These are phyloP conservation scores for Amiota communis DNA, from an alignment of 2,888 invertebrate genomes.

Conservation along the genomic window DNA sequence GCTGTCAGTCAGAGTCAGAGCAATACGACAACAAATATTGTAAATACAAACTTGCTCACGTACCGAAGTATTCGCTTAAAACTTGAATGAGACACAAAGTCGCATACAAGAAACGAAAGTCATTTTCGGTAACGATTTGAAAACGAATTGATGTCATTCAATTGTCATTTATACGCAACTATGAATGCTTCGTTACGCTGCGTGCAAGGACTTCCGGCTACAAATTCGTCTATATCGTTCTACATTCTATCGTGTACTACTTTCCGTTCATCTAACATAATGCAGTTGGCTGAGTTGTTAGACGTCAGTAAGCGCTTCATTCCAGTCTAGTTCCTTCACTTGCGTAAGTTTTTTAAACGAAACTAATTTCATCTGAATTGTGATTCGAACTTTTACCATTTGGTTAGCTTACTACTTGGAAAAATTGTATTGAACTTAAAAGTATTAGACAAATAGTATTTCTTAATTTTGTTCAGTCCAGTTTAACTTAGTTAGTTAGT, in stretches of 20 bases:
- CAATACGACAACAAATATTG: conserved; percentile 19
- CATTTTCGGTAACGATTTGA: conserved; percentile 45
- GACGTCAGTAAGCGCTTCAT: too few relatives aligned
- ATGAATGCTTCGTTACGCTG: neutral
- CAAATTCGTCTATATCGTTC: too few relatives aligned
- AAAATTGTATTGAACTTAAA: too few relatives aligned
- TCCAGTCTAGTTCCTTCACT: too few relatives aligned
- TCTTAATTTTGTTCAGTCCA: too few relatives aligned
- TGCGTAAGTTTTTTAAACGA: conserved; percentile 44
- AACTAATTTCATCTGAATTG: conserved; percentile 60
- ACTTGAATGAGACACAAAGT: conserved; percentile 15
- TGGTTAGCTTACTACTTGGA: conserved; percentile 12
- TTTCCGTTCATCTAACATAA: too few relatives aligned
- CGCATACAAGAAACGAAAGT: conserved; percentile 10
- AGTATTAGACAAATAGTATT: too few relatives aligned
- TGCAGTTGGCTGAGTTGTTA: too few relatives aligned
- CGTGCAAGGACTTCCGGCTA: too few relatives aligned
- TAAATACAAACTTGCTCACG: conserved; percentile 15
- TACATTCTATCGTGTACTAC: too few relatives aligned
- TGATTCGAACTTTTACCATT: conserved; percentile 59
- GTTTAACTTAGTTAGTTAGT: too few relatives aligned
- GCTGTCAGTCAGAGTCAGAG: conserved; percentile 33
- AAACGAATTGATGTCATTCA: conserved; percentile 56
- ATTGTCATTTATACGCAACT: conserved; percentile 50
- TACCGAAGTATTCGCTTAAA: conserved; percentile 14